A percentile compares a stretch with the other conserved stretches of the same genome.
Evolutionary conservation across 2,888 invertebrate genomes (phyloP).

Genomic region (Temnothorax ravouxi): DNA sequence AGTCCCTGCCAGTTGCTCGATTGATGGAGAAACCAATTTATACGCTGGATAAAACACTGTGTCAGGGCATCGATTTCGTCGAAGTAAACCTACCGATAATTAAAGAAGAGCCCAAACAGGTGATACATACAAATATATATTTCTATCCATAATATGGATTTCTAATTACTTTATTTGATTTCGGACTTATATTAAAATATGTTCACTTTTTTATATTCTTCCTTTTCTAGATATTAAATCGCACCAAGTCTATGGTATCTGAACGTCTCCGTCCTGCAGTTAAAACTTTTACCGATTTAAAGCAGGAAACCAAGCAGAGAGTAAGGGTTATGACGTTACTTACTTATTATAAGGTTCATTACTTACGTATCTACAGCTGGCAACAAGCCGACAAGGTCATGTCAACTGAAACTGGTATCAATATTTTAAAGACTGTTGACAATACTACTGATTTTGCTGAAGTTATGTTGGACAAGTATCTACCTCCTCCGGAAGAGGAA

Average conservation of each 20-base stretch:
- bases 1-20: constrained; percentile 81
- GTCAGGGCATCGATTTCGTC: constrained; percentile 89
- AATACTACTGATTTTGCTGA: constrained; percentile 91
- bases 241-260: constrained; percentile 82
- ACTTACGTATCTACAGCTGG: constrained; percentile 91
- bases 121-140: constrained; percentile 52
- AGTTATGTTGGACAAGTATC: constrained; percentile 91
- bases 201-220: not conserved
- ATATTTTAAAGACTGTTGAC: constrained; percentile 90
- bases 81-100: constrained; percentile 90
- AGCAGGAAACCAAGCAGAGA: constrained; percentile 79
- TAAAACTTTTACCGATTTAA: constrained; percentile 79
- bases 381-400: constrained; percentile 91
- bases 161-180: not conserved
- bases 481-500: constrained; percentile 89
- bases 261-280: constrained; percentile 80
- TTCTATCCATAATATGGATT: not conserved
- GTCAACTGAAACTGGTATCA: constrained; percentile 91
- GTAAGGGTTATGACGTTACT: constrained; percentile 80
- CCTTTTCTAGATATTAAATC: constrained; percentile 80
- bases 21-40: constrained; percentile 87
- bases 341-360: constrained; percentile 88
- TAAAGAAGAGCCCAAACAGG: constrained; percentile 88
- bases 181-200: not conserved
- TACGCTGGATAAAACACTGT: constrained; percentile 89